Percentiles rank a stretch among this genome's conserved stretches.
These are phyloP conservation scores for Serinus canaria DNA, from an alignment of 2,113 vertebrate species.

Conservation along the genomic window DNA sequence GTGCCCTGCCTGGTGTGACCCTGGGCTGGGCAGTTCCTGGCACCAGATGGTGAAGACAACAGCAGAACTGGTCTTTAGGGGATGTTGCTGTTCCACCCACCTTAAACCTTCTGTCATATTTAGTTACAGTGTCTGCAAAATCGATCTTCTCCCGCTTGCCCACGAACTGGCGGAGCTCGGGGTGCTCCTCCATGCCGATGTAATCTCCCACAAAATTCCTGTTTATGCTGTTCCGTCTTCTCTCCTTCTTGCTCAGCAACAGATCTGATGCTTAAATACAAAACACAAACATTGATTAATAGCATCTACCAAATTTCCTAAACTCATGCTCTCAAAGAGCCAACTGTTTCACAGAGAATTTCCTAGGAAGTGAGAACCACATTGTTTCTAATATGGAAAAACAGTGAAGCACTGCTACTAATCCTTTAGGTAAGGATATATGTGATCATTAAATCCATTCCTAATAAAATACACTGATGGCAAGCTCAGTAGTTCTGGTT, in stretches of 20 bases:
- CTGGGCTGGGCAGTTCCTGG: background rate
- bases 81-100: conserved; percentile 59
- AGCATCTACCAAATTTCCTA: background rate
- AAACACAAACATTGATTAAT: background rate
- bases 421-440: background rate
- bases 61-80: background rate
- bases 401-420: background rate
- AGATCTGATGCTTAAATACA: conserved; percentile 86
- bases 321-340: background rate
- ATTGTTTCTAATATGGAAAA: background rate
- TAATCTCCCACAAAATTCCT: conserved; percentile 97
- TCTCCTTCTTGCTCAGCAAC: conserved; percentile 92
- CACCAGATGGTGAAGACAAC: background rate
- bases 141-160: conserved; percentile 95
- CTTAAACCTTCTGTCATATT: conserved; percentile 94
- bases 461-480: background rate
- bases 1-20: no score
- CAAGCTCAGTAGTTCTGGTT: background rate
- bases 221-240: conserved; percentile 93
- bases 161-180: conserved; percentile 92
- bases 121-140: conserved; percentile 92
- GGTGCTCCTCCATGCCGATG: conserved; percentile 93
- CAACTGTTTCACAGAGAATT: background rate
- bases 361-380: background rate
- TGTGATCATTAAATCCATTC: background rate